Evolutionary conservation across 2,888 invertebrate species (phyloP), one percentile per base, ranked within the genome.

Genomic region (Cryptocephalus moraei): DNA sequence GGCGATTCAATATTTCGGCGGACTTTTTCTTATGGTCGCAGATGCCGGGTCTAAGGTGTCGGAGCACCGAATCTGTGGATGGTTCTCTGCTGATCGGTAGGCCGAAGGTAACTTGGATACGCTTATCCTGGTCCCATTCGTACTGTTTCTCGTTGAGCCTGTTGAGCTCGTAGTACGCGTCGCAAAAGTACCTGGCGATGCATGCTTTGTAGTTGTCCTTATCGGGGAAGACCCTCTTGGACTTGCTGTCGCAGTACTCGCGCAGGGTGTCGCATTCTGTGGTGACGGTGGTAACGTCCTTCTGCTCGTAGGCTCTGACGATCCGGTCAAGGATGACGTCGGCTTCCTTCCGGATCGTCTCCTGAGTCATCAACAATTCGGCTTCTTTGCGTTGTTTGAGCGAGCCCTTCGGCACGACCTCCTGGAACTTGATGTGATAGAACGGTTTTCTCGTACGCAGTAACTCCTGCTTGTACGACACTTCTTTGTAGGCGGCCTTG

Each of bases 361-460:
- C 56, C 50, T 70, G 66, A 38, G 63, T 61, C 11, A 59, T 58
- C n/a, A 11, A 12, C 4, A 36, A 6, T 11, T 36, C 36, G n/a
- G 12, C n/a, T 12, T 36, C 36, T 36, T 36, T n/a, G 4, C 36
- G n/a, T 36, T 36, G 4, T 36, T 36, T 36, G 3, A 36, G 12
- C 11, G 36, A 2, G n/a, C 36, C 36, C 1, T 69, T 60, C 1
- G 65, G 54, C 13, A 55, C 62, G 0, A 60, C 60, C 50, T 68
- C 67, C 47, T 65, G 64, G 45, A 65, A 72, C 49, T 70, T 67
- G 10, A 70, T 66, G 39, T 67, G 67, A 54, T 75, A 76, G 41
- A 73, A 66, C 0, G 75, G 75, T 47, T 66, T 63, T 9, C 74
- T 59, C 2, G 67, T 67, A 31, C 75, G 63, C 4, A 75, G 54